Evolutionary conservation across 2,797 vertebrate genomes (phyloP).

Genomic region (Squalus acanthias): DNA sequence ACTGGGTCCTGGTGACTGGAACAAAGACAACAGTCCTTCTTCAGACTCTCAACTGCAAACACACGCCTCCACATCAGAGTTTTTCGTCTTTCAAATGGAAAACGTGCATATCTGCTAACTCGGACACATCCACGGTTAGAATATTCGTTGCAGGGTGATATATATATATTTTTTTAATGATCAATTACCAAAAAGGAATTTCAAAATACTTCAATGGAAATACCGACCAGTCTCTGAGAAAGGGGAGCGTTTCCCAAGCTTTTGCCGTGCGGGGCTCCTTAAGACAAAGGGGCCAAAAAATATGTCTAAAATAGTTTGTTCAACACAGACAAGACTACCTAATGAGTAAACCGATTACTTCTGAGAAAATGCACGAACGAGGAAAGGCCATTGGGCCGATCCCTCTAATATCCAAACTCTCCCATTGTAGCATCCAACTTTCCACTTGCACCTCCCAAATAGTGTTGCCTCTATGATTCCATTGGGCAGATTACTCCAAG

Average conservation of each 20-base stretch:
- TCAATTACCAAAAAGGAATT: too few relatives aligned
- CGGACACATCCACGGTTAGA: too few relatives aligned
- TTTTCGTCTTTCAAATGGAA: too few relatives aligned
- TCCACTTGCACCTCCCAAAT: not conserved
- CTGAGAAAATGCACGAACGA: not conserved
- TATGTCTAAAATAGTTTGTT: not conserved
- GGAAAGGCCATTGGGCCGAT: not conserved
- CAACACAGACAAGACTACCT: not conserved
- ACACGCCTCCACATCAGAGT: not conserved
- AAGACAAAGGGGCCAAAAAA: not conserved
- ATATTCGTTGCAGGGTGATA: too few relatives aligned
- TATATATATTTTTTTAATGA: too few relatives aligned
- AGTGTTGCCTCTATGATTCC: not conserved
- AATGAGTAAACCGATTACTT: not conserved
- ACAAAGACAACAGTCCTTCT: not conserved
- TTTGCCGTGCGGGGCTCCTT: not conserved
- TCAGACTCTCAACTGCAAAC: not conserved
- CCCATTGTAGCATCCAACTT: not conserved
- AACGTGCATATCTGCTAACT: too few relatives aligned
- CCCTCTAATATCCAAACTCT: not conserved
- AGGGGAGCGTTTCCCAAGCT: too few relatives aligned
- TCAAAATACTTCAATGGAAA: too few relatives aligned
- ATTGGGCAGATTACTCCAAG: not conserved
- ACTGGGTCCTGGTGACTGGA: not conserved
- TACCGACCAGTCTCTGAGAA: too few relatives aligned